Percentiles rank a stretch among this genome's conserved stretches.
These are phyloP conservation scores for Pseudotriccus pelzelni DNA, from an alignment of 2,797 vertebrate species.

Conservation along the genomic window DNA sequence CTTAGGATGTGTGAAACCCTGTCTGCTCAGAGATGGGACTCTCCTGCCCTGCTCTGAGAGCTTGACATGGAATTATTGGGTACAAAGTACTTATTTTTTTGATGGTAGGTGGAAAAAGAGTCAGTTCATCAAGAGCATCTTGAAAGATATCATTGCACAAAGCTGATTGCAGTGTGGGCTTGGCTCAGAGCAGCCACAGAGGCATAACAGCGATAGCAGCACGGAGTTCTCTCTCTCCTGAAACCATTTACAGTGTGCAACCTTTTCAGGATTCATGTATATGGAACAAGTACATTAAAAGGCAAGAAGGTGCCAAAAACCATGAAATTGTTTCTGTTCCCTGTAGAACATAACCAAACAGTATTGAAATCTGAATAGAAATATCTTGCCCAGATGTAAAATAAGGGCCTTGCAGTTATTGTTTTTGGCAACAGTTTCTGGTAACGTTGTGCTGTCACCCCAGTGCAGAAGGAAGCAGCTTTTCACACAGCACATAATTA, in stretches of 20 bases:
- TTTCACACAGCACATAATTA: background rate
- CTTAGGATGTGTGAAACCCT: background rate
- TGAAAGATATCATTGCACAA: background rate
- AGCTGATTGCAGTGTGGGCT: background rate
- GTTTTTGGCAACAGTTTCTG: background rate
- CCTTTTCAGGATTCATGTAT: background rate
- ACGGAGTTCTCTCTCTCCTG: background rate
- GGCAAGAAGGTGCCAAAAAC: background rate
- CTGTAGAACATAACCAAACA: background rate
- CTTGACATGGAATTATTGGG: background rate
- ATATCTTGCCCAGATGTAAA: background rate
- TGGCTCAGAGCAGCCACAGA: background rate
- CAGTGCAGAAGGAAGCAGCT: background rate
- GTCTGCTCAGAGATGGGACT: background rate
- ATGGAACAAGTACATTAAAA: background rate
- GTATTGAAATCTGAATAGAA: background rate
- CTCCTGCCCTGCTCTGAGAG: background rate
- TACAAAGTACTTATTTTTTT: background rate
- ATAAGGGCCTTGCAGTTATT: background rate
- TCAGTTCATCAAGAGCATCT: background rate
- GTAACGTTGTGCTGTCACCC: background rate
- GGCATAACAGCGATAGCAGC: background rate
- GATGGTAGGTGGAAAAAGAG: background rate
- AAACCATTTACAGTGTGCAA: background rate
- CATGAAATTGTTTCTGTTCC: background rate